These are phyloP conservation scores for Cygnus buccinator DNA, from an alignment of 2,113 vertebrate species.

Conservation along the genomic window DNA sequence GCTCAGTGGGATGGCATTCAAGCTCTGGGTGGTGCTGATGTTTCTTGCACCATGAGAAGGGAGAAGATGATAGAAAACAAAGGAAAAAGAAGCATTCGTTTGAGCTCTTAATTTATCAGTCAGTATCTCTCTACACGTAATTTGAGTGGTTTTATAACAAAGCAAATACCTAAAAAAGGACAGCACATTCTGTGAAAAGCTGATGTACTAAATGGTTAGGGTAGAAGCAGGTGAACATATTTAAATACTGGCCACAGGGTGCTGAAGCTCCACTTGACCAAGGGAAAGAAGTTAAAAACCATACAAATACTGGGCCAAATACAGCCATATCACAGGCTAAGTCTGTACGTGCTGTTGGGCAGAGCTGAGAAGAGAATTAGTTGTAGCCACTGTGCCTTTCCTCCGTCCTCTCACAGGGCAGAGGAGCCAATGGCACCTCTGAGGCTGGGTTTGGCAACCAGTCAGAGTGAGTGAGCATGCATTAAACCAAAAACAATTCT, in stretches of 20 bases:
- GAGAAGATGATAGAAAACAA: background rate
- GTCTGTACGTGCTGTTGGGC: accelerated
- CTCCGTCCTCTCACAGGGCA: background rate
- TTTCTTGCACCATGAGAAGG: background rate
- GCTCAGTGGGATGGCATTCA: background rate
- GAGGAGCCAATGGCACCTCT: background rate
- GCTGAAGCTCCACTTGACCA: background rate
- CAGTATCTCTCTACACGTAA: background rate
- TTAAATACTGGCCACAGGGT: background rate
- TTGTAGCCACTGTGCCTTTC: background rate
- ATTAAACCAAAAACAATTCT: background rate
- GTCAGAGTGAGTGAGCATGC: background rate
- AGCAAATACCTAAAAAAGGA: background rate
- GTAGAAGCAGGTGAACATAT: background rate
- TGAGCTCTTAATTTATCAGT: background rate
- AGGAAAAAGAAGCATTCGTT: background rate
- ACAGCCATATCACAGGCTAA: background rate
- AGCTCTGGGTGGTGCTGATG: background rate
- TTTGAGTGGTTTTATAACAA: background rate
- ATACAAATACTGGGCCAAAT: background rate
- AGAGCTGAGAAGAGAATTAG: background rate
- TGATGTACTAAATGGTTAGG: background rate
- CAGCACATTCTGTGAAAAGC: background rate
- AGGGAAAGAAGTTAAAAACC: background rate
- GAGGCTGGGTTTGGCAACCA: background rate